A percentile compares a stretch with the other conserved stretches of the same genome.
Evolutionary conservation across 2,888 invertebrate species (phyloP).

Genomic region (Falcaria lacertinaria): DNA sequence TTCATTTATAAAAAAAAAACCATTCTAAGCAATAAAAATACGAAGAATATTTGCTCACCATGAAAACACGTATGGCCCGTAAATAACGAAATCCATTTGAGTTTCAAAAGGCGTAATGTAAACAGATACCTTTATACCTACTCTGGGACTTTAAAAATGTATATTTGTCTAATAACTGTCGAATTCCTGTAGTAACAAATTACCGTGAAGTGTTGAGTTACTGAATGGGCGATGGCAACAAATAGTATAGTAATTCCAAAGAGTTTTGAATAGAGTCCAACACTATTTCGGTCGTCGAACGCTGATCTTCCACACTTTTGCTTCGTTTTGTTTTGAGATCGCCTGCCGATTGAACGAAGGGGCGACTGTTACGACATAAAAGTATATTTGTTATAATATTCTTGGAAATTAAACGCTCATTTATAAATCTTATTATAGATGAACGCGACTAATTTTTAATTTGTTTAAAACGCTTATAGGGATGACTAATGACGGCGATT

Average conservation of each 20-base stretch:
- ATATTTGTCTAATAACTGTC: constrained; percentile 62
- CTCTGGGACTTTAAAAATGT: constrained; percentile 45
- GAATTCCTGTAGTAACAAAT: constrained; percentile 63
- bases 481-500: not conserved
- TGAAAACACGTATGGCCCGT: constrained; percentile 32
- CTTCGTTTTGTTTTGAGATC: constrained; percentile 57
- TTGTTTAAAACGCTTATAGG: not conserved
- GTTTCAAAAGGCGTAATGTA: constrained; percentile 34
- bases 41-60: constrained; percentile 19
- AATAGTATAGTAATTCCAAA: constrained; percentile 75
- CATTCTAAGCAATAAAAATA: not conserved
- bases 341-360: constrained; percentile 46
- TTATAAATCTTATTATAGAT: constrained; percentile 6
- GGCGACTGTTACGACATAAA: constrained; percentile 22
- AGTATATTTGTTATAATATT: constrained; percentile 21
- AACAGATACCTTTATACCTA: constrained; percentile 33
- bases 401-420: constrained; percentile 9
- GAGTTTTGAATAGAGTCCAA: constrained; percentile 79
- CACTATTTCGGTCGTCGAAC: constrained; percentile 69
- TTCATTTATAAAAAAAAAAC: not conserved
- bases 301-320: constrained; percentile 63
- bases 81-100: constrained; percentile 36
- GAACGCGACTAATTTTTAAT: constrained; percentile 7
- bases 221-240: constrained; percentile 73
- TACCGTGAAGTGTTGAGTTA: constrained; percentile 64